A percentile compares a stretch with the other conserved stretches of the same genome.
phyloP scores from a whole-genome alignment of 2,113 vertebrate species.

The Dasypus novemcinctus region DNA sequence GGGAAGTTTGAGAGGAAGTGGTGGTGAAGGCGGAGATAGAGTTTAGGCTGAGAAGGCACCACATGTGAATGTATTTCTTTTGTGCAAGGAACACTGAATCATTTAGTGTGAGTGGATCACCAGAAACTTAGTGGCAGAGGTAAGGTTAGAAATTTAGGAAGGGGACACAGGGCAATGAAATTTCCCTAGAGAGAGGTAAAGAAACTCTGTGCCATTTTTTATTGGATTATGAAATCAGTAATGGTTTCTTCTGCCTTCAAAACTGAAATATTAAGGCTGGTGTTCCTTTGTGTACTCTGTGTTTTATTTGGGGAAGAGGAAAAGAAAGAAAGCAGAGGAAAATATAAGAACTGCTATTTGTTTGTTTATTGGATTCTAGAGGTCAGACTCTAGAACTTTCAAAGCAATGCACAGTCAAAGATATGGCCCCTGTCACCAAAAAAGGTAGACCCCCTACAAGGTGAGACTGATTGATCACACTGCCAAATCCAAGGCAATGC shows the following conservation, averaged over 20 bases:
- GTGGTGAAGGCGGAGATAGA: too few species aligned
- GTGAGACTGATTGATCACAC: conserved; percentile 60
- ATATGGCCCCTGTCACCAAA: conserved; percentile 19
- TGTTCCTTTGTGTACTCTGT: not conserved
- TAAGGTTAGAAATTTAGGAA: not conserved
- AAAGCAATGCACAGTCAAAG: not conserved
- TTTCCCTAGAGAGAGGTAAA: not conserved
- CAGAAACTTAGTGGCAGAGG: not conserved
- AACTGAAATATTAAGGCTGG: not conserved
- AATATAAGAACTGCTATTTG: not conserved
- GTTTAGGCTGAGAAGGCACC: not conserved
- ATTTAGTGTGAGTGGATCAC: not conserved
- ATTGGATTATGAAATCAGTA: conserved; percentile 2
- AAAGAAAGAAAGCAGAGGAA: not conserved
- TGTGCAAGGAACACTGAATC: not conserved
- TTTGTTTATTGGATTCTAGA: not conserved
- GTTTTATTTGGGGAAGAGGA: not conserved
- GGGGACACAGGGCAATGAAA: not conserved
- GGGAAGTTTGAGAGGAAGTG: not conserved
- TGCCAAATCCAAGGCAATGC: conserved; percentile 47
- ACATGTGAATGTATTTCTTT: not conserved
- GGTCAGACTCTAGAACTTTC: conserved; percentile 1
- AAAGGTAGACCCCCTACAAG: conserved; percentile 12
- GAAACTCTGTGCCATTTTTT: not conserved
- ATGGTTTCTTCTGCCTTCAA: not conserved